Evolutionary conservation across 2,888 invertebrate genomes (phyloP), one percentile per base, ranked within the genome.

Genomic region (Mesorhabditis sp.): DNA sequence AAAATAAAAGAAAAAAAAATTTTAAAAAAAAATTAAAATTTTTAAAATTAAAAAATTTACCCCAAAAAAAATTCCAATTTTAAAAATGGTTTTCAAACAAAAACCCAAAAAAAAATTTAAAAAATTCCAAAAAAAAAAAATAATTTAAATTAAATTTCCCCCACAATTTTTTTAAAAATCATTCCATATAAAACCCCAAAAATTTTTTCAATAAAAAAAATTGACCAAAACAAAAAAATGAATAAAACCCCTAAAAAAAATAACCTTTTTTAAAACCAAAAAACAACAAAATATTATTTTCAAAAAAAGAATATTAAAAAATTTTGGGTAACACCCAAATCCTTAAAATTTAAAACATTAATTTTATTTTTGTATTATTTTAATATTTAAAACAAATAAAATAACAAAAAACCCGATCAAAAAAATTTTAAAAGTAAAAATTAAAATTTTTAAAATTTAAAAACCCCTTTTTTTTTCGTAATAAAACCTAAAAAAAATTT

Each of bases 301-400:
- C 75, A 77, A 77, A 78, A 78, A 76, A 77, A 77, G 71, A 78
- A 76, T 10, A 75, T 78, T 72, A 78, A 78, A 67, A 76, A 76
- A 73, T 75, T 77, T 61, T 76, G 77, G 74, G 76, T 77, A 67
- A 74, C 76, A 62, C 77, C 76, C 13, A 77, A 73, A 44, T 76
- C 76, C 67, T 73, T 72, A 76, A 78, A 78, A 72, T 75, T 75
- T 67, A 79, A 73, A 73, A 73, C 69, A 50, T 72, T 74, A 69
- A 76, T 70, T 71, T 76, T 76, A 75, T 74, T 76, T 50, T 68
- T 72, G 66, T 70, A 61, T 71, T 67, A 70, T 74, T 74, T 77
- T 77, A 69, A 77, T 70, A n/a, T 74, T 75, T 66, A 77, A 73
- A 42, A 77, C 62, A 74, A 77, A 76, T 77, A 71, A 76, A 66